Conservation (phyloP, 1,140 invertebrate genomes). For the Drosophila erecta region DNA sequence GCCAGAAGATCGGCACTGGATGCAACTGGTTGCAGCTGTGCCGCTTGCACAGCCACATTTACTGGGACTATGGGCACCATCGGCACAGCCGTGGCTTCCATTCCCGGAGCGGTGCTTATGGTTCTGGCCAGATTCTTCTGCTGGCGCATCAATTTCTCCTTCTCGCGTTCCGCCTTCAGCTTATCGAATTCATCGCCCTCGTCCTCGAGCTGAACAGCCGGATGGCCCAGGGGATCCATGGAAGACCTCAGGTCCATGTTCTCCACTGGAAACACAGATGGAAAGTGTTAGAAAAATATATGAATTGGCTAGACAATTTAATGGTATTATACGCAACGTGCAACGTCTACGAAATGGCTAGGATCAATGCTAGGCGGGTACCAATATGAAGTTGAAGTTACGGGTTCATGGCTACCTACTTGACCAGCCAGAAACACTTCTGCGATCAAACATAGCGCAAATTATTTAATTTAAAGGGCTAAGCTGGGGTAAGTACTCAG, state of each 20-base stretch:
- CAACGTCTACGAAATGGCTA: constrained; percentile 37
- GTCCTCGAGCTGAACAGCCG: constrained; percentile 39
- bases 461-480: constrained; percentile 7
- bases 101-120: constrained; percentile 83
- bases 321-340: constrained; percentile 17
- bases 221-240: constrained; percentile 46
- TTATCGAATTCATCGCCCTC: constrained; percentile 86
- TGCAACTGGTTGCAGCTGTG: constrained; percentile 26
- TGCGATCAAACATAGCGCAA: constrained; percentile 6
- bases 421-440: constrained; percentile 10
- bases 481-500: constrained; percentile 58
- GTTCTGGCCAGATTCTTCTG: constrained; percentile 85
- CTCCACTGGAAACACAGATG: constrained; percentile 62
- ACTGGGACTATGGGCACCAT: constrained; percentile 59
- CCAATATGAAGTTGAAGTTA: constrained; percentile 37
- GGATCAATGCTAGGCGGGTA: constrained; percentile 38
- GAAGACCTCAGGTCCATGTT: constrained; percentile 72
- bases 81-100: constrained; percentile 55
- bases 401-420: constrained; percentile 4
- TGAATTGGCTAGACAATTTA: neutral
- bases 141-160: constrained; percentile 84
- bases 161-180: constrained; percentile 85
- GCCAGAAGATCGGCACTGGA: constrained; percentile 61
- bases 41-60: constrained; percentile 30
- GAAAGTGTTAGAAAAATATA: neutral